These are phyloP conservation scores for Platynereis dumerilii DNA, from an alignment of 2,888 invertebrate species.

Conservation along the genomic window DNA sequence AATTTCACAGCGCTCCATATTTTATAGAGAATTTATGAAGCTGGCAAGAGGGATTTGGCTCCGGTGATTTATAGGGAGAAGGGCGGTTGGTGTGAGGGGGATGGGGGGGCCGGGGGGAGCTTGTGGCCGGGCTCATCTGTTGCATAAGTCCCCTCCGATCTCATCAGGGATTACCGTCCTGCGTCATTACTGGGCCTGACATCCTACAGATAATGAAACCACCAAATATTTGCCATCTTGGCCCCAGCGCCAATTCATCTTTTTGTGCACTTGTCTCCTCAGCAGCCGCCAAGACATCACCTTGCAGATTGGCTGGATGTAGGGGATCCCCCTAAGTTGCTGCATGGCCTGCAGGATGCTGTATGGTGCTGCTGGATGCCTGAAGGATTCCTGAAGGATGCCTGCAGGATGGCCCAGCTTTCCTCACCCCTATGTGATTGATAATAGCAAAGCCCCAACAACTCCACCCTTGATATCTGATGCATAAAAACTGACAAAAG, in stretches of 20 bases:
- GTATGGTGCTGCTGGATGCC: no score
- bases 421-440: no score
- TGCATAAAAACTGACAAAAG: no score
- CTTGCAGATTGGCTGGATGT: background rate
- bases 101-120: conserved; percentile 1
- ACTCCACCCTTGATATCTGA: no score
- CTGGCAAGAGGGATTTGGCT: background rate
- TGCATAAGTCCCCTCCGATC: conserved; percentile 19
- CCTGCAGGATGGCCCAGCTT: background rate
- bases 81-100: conserved; percentile 10
- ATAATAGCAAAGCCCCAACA: no score
- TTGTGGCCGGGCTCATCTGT: conserved; percentile 13
- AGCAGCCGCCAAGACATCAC: conserved; percentile 6
- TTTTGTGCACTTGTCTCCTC: conserved; percentile 8
- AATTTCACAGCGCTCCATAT: conserved; percentile 22
- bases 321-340: background rate
- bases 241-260: conserved; percentile 17
- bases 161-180: conserved; percentile 8
- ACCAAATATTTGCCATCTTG: conserved; percentile 22
- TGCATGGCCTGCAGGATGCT: background rate
- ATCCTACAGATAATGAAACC: conserved; percentile 16
- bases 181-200: conserved; percentile 11
- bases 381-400: no score
- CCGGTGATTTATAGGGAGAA: background rate
- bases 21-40: conserved; percentile 24